Base-by-base conservation (phyloP, 2,888 invertebrate genomes). In the Luperina nickerlii region DNA sequence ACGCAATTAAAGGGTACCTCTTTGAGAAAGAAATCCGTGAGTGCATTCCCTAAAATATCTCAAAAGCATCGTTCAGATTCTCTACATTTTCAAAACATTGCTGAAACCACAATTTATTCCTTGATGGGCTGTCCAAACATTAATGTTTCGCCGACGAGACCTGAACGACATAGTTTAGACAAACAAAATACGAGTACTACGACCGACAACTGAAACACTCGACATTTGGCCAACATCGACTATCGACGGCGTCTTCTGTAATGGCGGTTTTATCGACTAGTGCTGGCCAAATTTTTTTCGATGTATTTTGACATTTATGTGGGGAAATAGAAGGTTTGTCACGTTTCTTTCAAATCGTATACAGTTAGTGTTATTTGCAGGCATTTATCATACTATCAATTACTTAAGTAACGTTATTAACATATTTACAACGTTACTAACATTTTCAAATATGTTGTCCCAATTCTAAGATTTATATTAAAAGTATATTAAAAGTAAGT, bases 211-310 rank as follows among this genome's bases (percentile, higher is more conserved):
- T 73, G 66, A 74, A 79, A 63, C 84, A 82, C 87, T 92, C 92
- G 91, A 90, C 90, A 54, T 80, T 84, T 54, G 62, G 62, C 79
- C 62, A 62, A 68, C 67, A 48, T 78, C 79, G 87, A 83, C 85
- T 84, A 84, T 78, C 79, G 87, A 83, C 81, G 87, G 80, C 86
- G 86, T 88, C 88, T 86, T 87, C 89, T 83, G 86, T 92, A 92
- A 92, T 93, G 90, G 91, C 82, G 90, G 87, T 90, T 92, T 93
- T 94, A 94, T 93, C 91, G 90, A 87, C 85, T 81, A 93, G 92
- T 77, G 92, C 85, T 89, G 92, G 90, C 70, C 54, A 69, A 69
- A 15, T 24, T 32, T 24, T 54, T 74, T 15, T 78, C 76, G 73
- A 78, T 67, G 60, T 24, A 70, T 81, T 79, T 71, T 79, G 75